phyloP scores from a whole-genome alignment of 1,140 invertebrate species.

The Rhopalosiphum padi region DNA sequence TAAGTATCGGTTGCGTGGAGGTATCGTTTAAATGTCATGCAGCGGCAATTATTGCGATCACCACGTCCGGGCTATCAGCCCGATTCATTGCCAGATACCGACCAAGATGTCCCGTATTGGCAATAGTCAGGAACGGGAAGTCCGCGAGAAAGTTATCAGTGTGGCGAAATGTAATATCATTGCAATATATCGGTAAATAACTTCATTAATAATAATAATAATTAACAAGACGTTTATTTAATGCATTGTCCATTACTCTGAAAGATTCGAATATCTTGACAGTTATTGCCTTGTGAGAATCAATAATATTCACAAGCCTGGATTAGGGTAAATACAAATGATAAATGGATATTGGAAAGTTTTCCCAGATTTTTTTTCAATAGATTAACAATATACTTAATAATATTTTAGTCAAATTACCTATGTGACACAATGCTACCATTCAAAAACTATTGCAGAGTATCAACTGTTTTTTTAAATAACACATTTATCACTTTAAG shows the following conservation, averaged over 20 bases:
- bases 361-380: neutral
- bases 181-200: conserved; percentile 20
- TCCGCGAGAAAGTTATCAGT: conserved; percentile 4
- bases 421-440: neutral
- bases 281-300: neutral
- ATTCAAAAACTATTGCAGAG: neutral
- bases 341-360: neutral
- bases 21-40: conserved; percentile 22
- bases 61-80: conserved; percentile 27
- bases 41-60: conserved; percentile 20
- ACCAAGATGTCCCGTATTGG: conserved; percentile 17
- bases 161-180: conserved; percentile 21
- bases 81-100: conserved; percentile 12
- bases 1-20: conserved; percentile 31
- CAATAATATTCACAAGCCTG: neutral
- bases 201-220: neutral
- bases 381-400: neutral
- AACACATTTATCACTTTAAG: neutral
- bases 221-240: neutral
- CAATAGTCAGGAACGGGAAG: conserved; percentile 5
- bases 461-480: neutral
- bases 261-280: neutral
- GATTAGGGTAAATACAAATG: neutral
- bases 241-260: neutral
- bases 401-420: too few relatives aligned